Conservation (phyloP, 2,797 vertebrate genomes). For the Jordanella pulchra region DNA sequence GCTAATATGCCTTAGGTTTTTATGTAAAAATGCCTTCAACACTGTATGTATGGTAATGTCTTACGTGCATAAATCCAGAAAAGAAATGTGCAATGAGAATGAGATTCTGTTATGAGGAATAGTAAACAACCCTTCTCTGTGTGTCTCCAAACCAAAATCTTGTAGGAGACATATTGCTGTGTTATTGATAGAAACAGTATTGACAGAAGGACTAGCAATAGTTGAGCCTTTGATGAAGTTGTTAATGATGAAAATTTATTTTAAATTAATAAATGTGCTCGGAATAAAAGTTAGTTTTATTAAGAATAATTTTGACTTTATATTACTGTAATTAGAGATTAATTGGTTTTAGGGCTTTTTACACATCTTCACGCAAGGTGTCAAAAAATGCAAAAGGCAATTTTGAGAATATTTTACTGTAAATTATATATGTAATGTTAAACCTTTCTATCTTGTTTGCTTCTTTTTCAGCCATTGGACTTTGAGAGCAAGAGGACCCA, state of each 20-base stretch:
- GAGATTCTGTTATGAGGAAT: neutral
- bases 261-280: neutral
- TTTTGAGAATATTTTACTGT: neutral
- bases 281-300: neutral
- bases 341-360: neutral
- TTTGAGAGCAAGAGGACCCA: conserved; percentile 91
- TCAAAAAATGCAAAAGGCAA: neutral
- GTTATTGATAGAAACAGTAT: neutral
- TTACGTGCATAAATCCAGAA: neutral
- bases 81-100: neutral
- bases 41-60: neutral
- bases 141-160: neutral
- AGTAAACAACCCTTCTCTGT: neutral
- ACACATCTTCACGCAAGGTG: neutral
- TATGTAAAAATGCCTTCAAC: too few species aligned
- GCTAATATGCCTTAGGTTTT: too few species aligned
- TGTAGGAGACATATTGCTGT: neutral
- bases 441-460: neutral
- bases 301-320: neutral
- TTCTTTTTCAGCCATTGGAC: conserved; percentile 84
- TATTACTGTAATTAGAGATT: neutral
- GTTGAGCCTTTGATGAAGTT: neutral
- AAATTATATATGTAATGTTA: neutral
- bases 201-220: too few species aligned
- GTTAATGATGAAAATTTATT: neutral